phyloP scores from a whole-genome alignment of 2,888 invertebrate genomes.

The Lepeophtheirus nordmannii region DNA sequence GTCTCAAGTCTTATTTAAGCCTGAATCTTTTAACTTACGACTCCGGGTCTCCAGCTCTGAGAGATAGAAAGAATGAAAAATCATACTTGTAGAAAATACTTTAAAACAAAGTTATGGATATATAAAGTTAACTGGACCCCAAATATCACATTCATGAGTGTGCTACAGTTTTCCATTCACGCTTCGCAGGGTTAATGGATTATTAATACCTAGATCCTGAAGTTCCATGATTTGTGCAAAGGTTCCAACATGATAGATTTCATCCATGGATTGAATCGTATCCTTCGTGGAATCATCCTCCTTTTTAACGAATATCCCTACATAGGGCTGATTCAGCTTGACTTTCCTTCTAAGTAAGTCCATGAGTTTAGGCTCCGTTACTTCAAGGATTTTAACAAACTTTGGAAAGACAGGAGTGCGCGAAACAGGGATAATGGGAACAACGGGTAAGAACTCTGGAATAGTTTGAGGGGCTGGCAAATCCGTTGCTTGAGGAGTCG shows the following conservation, averaged over 20 bases:
- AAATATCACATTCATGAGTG: too few relatives aligned
- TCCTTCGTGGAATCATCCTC: constrained; percentile 52
- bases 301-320: constrained; percentile 78
- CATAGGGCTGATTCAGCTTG: constrained; percentile 86
- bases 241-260: constrained; percentile 76
- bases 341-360: constrained; percentile 82
- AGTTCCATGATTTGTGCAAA: constrained; percentile 97
- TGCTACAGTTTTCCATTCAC: too few relatives aligned
- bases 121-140: too few relatives aligned
- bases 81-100: too few relatives aligned
- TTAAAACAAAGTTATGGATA: too few relatives aligned
- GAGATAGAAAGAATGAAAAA: too few relatives aligned
- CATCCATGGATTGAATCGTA: constrained; percentile 61
- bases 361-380: constrained; percentile 69
- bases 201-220: constrained; percentile 56
- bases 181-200: neutral
- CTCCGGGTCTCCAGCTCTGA: too few relatives aligned
- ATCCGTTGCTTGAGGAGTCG: neutral
- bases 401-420: constrained; percentile 93
- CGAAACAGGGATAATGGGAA: constrained; percentile 79
- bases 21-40: too few relatives aligned
- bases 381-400: constrained; percentile 93
- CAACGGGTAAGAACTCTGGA: constrained; percentile 89
- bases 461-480: constrained; percentile 77
- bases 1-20: too few relatives aligned